Percentiles rank a stretch among this genome's conserved stretches.
phyloP scores from a whole-genome alignment of 2,113 vertebrate genomes.

The Larimichthys polyactis region DNA sequence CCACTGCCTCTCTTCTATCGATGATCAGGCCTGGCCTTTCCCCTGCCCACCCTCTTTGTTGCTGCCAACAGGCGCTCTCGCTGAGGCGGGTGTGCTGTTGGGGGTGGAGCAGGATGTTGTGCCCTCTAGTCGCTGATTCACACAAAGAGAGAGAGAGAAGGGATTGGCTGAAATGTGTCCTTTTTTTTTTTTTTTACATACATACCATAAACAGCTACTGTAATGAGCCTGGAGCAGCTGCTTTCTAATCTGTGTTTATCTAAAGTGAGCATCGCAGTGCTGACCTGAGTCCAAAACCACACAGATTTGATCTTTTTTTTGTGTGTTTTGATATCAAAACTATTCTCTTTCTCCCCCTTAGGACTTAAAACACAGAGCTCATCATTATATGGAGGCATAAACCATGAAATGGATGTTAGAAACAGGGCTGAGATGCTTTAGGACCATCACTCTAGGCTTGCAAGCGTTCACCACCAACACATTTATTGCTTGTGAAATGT shows the following conservation, averaged over 20 bases:
- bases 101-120: slow-evolving; percentile 35
- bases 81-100: slow-evolving; percentile 26
- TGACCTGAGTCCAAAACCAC: slow-evolving; percentile 45
- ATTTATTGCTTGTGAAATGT: slow-evolving; percentile 65
- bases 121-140: slow-evolving; percentile 41
- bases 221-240: slow-evolving; percentile 56
- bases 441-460: slow-evolving; percentile 57
- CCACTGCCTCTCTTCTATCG: slow-evolving; percentile 65
- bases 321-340: slow-evolving; percentile 45
- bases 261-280: slow-evolving; percentile 34
- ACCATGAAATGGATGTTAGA: slow-evolving; percentile 76
- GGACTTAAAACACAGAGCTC: slow-evolving; percentile 53
- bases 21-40: slow-evolving; percentile 73
- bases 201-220: slow-evolving; percentile 32
- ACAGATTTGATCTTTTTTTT: slow-evolving; percentile 7
- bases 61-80: slow-evolving; percentile 52
- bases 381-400: slow-evolving; percentile 65
- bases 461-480: slow-evolving; percentile 57
- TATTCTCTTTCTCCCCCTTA: slow-evolving; percentile 12
- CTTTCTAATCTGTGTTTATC: slow-evolving; percentile 63
- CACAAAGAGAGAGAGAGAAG: slow-evolving; percentile 25
- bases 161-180: slow-evolving; percentile 11
- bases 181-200: slow-evolving; percentile 9
- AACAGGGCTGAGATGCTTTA: slow-evolving; percentile 53
- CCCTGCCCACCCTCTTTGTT: slow-evolving; percentile 61